Conservation (phyloP, 2,113 vertebrate genomes). For the Chamaea fasciata region DNA sequence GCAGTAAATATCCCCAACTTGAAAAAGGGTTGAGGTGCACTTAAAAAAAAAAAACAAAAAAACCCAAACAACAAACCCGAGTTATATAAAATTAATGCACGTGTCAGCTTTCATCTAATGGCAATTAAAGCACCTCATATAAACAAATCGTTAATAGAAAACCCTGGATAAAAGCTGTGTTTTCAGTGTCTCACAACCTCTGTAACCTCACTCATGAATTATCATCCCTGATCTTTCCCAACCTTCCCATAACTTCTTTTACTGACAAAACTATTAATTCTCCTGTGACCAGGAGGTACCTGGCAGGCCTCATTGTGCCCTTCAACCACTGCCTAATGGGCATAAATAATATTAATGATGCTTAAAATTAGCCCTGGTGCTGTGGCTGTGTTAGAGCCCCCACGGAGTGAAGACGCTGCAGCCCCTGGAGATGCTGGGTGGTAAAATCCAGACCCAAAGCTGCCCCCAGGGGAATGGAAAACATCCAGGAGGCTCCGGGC, state of each 20-base stretch:
- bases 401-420: accelerated
- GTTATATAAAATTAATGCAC: background rate
- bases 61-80: background rate
- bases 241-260: background rate
- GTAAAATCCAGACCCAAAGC: background rate
- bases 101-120: constrained; percentile 8
- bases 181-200: background rate
- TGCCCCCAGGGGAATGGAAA: background rate
- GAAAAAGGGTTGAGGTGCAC: background rate
- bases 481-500: accelerated
- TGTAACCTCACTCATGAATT: background rate
- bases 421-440: background rate
- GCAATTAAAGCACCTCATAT: background rate
- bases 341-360: background rate
- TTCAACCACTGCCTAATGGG: background rate
- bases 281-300: background rate
- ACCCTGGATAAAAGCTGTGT: background rate
- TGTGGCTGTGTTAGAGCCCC: background rate
- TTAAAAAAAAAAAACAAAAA: background rate
- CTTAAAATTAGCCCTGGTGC: background rate
- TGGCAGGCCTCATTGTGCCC: accelerated
- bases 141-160: background rate
- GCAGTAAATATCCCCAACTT: background rate
- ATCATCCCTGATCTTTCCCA: background rate
- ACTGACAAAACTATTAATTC: background rate